Percentiles rank a stretch among this genome's conserved stretches.
Evolutionary conservation across 2,113 vertebrate species (phyloP).

Genomic region (Cynoglossus semilaevis): DNA sequence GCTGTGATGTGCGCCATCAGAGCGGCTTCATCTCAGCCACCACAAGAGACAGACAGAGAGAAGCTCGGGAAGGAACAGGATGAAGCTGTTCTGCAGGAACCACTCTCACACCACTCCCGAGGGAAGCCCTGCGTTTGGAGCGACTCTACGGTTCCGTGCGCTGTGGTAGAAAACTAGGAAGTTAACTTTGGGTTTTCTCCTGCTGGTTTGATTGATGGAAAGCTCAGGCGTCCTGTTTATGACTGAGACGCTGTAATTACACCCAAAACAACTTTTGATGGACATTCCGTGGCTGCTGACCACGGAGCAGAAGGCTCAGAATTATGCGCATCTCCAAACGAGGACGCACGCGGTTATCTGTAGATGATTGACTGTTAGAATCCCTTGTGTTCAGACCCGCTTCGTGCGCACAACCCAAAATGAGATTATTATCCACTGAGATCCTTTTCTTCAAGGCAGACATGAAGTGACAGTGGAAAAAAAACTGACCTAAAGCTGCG

Average conservation of each 20-base stretch:
- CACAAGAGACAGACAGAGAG: conserved; percentile 3
- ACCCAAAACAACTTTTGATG: conserved; percentile 2
- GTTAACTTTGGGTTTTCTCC: conserved; percentile 31
- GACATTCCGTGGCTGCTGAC: neutral
- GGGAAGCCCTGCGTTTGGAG: conserved; percentile 11
- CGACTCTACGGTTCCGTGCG: conserved; percentile 12
- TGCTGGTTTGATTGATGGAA: neutral
- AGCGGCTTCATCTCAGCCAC: conserved; percentile 19
- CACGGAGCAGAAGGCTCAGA: neutral
- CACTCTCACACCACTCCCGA: neutral
- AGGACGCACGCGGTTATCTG: conserved; percentile 36
- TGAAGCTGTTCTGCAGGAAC: conserved; percentile 11
- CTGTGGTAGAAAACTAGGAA: conserved; percentile 24
- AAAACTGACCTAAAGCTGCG: neutral
- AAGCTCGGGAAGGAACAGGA: conserved; percentile 2
- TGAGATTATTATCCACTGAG: neutral
- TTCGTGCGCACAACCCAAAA: neutral
- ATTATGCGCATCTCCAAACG: conserved; percentile 40
- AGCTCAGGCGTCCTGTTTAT: neutral
- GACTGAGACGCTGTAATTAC: conserved; percentile 8
- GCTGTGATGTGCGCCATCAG: conserved; percentile 33
- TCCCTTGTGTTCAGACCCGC: neutral
- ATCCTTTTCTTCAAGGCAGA: neutral
- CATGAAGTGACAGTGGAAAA: neutral
- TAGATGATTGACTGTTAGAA: neutral